Percentiles rank a stretch among this genome's conserved stretches.
Evolutionary conservation across 2,797 vertebrate genomes (phyloP).

Genomic region (Tachyglossus aculeatus): DNA sequence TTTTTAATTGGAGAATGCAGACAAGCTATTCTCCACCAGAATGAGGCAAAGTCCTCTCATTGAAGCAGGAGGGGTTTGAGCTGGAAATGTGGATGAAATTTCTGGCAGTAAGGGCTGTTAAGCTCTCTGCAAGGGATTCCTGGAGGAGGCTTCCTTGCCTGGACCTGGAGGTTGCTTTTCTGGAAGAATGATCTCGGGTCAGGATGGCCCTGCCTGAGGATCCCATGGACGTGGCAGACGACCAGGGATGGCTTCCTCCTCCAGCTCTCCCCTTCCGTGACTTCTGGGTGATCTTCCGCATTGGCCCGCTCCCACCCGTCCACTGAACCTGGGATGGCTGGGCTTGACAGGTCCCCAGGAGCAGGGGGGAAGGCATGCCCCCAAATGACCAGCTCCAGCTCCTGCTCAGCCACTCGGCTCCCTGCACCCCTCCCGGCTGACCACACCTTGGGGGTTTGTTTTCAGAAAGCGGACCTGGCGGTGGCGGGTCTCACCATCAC

Average conservation of each 20-base stretch:
- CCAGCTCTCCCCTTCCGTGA: too few relatives aligned
- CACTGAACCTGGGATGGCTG: too few relatives aligned
- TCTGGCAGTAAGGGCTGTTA: neutral
- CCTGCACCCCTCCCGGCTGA: neutral
- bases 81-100: neutral
- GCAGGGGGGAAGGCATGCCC: neutral
- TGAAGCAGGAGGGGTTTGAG: neutral
- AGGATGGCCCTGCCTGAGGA: too few relatives aligned
- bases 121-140: neutral
- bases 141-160: neutral
- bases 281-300: too few relatives aligned
- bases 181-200: neutral
- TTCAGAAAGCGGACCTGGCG: slow-evolving; percentile 96
- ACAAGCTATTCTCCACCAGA: too few relatives aligned
- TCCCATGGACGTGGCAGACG: too few relatives aligned
- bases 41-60: neutral
- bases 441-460: slow-evolving; percentile 29
- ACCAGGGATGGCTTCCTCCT: too few relatives aligned
- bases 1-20: neutral
- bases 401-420: neutral
- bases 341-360: neutral
- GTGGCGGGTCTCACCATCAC: slow-evolving; percentile 97
- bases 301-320: too few relatives aligned
- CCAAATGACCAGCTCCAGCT: neutral
- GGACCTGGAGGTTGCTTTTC: neutral